These are phyloP conservation scores for Apaloderma vittatum DNA, from an alignment of 2,113 vertebrate genomes.

Conservation along the genomic window DNA sequence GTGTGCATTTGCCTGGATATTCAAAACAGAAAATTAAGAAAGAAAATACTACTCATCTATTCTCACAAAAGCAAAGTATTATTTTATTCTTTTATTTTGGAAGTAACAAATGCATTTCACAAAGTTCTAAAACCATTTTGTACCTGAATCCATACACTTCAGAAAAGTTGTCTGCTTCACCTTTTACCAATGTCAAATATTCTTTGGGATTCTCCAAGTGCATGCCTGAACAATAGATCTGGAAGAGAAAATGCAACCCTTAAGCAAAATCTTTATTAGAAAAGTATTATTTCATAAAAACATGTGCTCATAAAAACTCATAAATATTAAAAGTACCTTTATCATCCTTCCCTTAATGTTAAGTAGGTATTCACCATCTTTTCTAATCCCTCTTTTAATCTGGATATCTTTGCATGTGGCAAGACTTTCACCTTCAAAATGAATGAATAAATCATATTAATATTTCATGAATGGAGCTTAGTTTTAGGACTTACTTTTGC, in stretches of 20 bases:
- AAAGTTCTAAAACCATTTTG: background rate
- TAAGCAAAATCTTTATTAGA: constrained; percentile 25
- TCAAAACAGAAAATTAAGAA: background rate
- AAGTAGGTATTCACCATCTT: constrained; percentile 91
- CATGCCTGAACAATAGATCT: constrained; percentile 95
- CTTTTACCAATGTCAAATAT: constrained; percentile 90
- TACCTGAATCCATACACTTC: constrained; percentile 94
- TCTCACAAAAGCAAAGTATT: background rate
- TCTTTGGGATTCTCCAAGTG: constrained; percentile 88
- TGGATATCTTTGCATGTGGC: constrained; percentile 90
- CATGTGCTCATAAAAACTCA: background rate
- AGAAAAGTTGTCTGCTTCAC: constrained; percentile 94
- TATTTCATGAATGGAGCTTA: background rate
- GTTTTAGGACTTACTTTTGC: background rate
- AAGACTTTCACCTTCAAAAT: constrained; percentile 85
- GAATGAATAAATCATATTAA: constrained; percentile 36
- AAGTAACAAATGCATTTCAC: background rate
- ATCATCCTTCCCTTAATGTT: constrained; percentile 86
- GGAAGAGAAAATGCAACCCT: constrained; percentile 39
- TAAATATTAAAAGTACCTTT: constrained; percentile 83
- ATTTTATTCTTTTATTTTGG: background rate
- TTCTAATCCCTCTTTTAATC: constrained; percentile 82
- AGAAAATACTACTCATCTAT: background rate
- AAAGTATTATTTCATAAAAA: background rate
- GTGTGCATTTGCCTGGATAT: background rate